Evolutionary conservation across 2,113 vertebrate genomes (phyloP).

Genomic region (Catharus bicknelli): DNA sequence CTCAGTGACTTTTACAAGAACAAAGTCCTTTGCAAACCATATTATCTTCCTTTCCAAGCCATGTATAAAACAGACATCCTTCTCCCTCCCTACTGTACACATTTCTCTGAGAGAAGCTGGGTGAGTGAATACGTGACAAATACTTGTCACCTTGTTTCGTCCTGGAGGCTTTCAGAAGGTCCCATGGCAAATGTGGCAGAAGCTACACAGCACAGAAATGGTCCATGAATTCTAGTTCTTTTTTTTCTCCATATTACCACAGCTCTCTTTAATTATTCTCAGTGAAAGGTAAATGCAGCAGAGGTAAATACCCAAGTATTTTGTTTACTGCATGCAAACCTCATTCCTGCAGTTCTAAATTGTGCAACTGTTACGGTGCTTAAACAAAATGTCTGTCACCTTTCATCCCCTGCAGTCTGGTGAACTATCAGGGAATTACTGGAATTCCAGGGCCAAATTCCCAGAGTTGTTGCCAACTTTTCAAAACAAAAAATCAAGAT

Average conservation of each 20-base stretch:
- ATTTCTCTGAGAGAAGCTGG: not conserved
- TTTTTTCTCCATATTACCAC: not conserved
- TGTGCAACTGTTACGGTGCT: not conserved
- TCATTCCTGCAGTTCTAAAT: not conserved
- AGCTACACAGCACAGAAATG: not conserved
- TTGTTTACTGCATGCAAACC: not conserved
- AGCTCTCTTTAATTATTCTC: not conserved
- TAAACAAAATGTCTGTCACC: not conserved
- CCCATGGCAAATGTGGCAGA: not conserved
- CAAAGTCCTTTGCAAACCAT: not conserved
- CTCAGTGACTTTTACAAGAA: not conserved
- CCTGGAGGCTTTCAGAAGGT: not conserved
- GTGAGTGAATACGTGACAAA: not conserved
- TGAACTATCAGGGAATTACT: not conserved
- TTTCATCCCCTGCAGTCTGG: not conserved
- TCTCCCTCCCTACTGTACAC: not conserved
- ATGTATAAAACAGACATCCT: not conserved
- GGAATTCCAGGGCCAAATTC: not conserved
- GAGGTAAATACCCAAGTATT: not conserved
- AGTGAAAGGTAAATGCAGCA: not conserved
- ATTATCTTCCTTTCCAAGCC: not conserved
- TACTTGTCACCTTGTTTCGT: not conserved
- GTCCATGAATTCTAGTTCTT: not conserved
- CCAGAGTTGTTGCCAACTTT: not conserved
- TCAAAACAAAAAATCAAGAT: not conserved